These are phyloP conservation scores for Orchesella cincta DNA, from an alignment of 1,140 invertebrate species.

Conservation along the genomic window DNA sequence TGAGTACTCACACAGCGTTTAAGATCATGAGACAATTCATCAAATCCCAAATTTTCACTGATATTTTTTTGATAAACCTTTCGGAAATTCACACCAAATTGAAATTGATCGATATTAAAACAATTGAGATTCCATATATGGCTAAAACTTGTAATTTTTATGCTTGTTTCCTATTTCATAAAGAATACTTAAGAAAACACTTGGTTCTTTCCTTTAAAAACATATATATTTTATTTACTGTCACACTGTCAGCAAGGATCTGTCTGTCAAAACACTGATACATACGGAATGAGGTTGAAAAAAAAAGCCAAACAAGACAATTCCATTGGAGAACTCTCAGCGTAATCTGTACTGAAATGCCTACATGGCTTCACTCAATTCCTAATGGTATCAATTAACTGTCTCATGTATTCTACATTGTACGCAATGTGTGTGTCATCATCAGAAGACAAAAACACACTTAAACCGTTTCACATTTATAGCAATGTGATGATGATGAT, in stretches of 20 bases:
- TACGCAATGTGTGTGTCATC: background rate
- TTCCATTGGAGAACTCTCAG: background rate
- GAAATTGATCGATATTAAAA: background rate
- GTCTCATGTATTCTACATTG: background rate
- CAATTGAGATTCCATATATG: background rate
- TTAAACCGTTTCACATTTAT: background rate
- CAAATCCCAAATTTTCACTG: background rate
- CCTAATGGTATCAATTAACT: conserved; percentile 16
- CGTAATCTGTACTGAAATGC: background rate
- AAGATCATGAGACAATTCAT: background rate
- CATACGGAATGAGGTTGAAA: background rate
- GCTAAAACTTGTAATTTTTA: background rate
- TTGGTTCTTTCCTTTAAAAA: too few species aligned
- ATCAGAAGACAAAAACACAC: conserved; percentile 5
- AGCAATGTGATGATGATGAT: background rate
- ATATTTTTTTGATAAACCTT: background rate
- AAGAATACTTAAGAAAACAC: too few species aligned
- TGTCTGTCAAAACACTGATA: background rate
- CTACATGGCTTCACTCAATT: background rate
- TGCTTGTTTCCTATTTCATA: too few species aligned
- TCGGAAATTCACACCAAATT: background rate
- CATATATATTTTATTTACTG: too few species aligned
- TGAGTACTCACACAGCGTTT: too few species aligned
- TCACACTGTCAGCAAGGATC: background rate
- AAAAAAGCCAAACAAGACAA: background rate